Evolutionary conservation across 2,797 vertebrate genomes (phyloP), one percentile per base, ranked within the genome.

Genomic region (Halcyon badia): DNA sequence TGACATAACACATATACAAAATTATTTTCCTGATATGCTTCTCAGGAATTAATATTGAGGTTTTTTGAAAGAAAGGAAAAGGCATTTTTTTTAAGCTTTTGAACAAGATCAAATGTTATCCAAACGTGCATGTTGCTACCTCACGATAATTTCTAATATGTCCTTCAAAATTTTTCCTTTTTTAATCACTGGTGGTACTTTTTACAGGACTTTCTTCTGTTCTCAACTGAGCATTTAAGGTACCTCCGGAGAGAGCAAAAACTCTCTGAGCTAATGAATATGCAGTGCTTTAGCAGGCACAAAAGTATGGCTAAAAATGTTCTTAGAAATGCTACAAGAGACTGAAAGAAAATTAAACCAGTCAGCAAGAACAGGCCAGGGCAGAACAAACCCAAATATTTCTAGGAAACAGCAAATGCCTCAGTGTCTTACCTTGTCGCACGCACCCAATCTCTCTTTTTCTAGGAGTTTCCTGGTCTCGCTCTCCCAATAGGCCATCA

Each of bases 401-500:
- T 68, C 10, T 2, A 68, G 77, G 65, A 68, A 51, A 51, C 37
- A 70, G 60, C 6, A 11, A 92, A 83, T 26, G 9, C 33, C 58
- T 49, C 37, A 7, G 39, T 6, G 7, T 56, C 98, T 85, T 97
- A 98, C 98, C 98, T 98, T 98, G 78, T 98, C 98, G 1, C 96
- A 97, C 0, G 98, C 90, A 68, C 98, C 98, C 95, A 98, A 12
- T 48, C 99, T 98, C 95, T 99, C 99, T 87, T 99, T 98, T 93
- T 99, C 99, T 94, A 99, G 95, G 77, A 99, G 97, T 96, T 99
- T 99, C 18, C 96, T 98, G 5, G 99, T 99, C 97, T 99, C 99
- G 18, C 98, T 99, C 97, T 99, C 99, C 99, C 99, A 99, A 49
- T 99, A 99, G 91, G 99, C 99, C 98, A 99, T 98, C 89, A 99